Evolutionary conservation across 2,113 vertebrate genomes (phyloP), one percentile per base, ranked within the genome.

Genomic region (Cololabis saira): DNA sequence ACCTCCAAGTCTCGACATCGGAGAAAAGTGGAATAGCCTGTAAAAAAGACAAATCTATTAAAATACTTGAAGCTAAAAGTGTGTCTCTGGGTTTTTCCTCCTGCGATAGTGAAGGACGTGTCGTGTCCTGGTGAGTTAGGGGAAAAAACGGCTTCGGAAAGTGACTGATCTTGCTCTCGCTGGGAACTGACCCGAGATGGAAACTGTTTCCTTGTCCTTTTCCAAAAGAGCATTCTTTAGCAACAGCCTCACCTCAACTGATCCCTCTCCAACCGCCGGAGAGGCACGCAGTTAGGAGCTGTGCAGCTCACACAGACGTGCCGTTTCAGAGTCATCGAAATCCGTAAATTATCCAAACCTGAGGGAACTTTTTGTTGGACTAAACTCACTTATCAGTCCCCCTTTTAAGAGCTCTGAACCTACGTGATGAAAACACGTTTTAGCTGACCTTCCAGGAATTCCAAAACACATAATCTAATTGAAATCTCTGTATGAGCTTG

Each of bases 151-250:
- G 42, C 12, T 24, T 42, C 60, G 1, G 15, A 56, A 71, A 62
- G 67, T 54, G 30, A 41, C 7, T 11, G 48, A 40, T 50, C 65
- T 42, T 27, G 4, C 49, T 72, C 27, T 70, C 45, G 41, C 64
- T 9, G 51, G 61, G 59, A 72, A 64, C 55, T 75, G 72, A 80
- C 76, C 61, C 17, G 1, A 63, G 52, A 61, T 82, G 79, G 78
- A 81, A 84, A 84, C 61, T 74, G 49, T 74, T 67, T 71, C 43
- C 56, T 61, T n/a, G 48, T 65, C 47, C 59, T 54, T 74, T 68
- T 80, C 84, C 80, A 84, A 67, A 67, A 76, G 47, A 67, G 49
- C 81, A 87, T 87, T 87, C 80, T 76, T 87, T 37, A 57, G 72
- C 61, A 33, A 54, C 58, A 16, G 49, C 71, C 80, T 81, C 75